These are phyloP conservation scores for Myotis pilosus DNA, from an alignment of 2,797 vertebrate genomes.

Conservation along the genomic window DNA sequence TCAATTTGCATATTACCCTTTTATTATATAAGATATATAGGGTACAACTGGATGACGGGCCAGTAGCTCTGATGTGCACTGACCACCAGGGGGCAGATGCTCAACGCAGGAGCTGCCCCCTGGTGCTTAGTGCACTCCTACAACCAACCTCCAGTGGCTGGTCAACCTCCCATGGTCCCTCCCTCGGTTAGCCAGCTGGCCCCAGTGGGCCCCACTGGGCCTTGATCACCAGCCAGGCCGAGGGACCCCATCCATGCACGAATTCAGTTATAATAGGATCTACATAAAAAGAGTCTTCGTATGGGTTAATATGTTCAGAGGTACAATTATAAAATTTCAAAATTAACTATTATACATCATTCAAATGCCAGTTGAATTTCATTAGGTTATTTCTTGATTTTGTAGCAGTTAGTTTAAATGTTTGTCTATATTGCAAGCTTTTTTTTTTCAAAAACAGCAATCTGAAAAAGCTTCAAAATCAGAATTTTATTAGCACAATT, in stretches of 20 bases:
- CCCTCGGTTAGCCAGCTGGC: rapidly evolving
- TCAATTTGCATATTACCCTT: too few relatives aligned
- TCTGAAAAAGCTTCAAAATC: neutral
- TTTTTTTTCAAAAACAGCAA: neutral
- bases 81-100: too few relatives aligned
- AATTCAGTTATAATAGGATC: neutral
- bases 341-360: neutral
- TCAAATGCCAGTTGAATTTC: neutral
- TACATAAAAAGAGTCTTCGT: neutral
- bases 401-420: neutral
- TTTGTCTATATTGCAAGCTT: neutral
- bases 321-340: conserved; percentile 11
- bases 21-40: too few relatives aligned
- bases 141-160: too few relatives aligned
- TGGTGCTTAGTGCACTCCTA: too few relatives aligned
- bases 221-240: too few relatives aligned
- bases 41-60: too few relatives aligned
- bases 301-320: neutral
- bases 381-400: neutral
- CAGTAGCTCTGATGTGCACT: too few relatives aligned
- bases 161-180: too few relatives aligned
- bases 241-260: too few relatives aligned
- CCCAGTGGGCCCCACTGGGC: too few relatives aligned
- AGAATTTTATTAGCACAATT: neutral
- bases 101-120: too few relatives aligned